Conservation (phyloP, 2,113 vertebrate species). For the Erpornis zantholeuca region DNA sequence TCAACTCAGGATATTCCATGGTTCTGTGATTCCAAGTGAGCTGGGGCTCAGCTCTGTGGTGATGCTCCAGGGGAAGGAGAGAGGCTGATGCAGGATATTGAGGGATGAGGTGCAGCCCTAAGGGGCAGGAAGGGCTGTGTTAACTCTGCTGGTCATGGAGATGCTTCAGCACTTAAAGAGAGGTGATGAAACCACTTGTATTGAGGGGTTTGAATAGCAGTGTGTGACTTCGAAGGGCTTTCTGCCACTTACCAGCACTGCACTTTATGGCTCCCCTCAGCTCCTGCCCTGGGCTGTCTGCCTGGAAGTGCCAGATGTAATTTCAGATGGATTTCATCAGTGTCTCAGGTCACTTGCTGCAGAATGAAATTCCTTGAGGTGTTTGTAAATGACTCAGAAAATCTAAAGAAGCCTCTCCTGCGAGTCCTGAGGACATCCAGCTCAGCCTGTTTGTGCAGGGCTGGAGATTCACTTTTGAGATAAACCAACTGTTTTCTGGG, state of each 20-base stretch:
- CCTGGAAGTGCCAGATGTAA: constrained; percentile 22
- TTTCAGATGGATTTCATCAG: background rate
- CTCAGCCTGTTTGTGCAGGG: background rate
- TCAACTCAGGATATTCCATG: accelerated
- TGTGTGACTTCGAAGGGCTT: background rate
- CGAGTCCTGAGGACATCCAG: background rate
- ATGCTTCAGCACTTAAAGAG: background rate
- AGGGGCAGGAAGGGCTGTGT: background rate
- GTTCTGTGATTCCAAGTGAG: accelerated
- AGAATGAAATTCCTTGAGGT: background rate
- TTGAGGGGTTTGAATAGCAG: background rate
- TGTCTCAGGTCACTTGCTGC: background rate
- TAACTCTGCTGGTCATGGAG: background rate
- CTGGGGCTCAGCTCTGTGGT: background rate
- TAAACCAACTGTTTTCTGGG: background rate
- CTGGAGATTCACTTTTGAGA: background rate
- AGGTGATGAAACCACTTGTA: background rate
- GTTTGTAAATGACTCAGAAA: background rate
- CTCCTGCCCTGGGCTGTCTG: background rate
- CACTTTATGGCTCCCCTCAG: background rate
- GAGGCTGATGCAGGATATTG: accelerated
- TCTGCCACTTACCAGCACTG: background rate
- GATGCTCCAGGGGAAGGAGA: background rate
- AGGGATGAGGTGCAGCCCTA: background rate
- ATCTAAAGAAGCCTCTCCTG: background rate